These are phyloP conservation scores for Melangyna quadrimaculata DNA, from an alignment of 2,888 invertebrate genomes.

Conservation along the genomic window DNA sequence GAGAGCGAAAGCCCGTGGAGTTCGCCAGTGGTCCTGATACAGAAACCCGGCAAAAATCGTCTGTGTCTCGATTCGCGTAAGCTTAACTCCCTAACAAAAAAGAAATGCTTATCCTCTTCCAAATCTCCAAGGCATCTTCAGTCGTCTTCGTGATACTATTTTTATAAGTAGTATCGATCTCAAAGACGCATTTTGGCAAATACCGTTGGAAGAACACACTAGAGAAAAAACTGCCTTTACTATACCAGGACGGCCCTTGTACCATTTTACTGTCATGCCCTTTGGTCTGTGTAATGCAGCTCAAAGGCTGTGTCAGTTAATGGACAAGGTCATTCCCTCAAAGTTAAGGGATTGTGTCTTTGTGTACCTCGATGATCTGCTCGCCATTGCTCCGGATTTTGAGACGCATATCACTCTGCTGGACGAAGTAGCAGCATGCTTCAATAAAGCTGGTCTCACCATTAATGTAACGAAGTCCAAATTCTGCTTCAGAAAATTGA, in stretches of 20 bases:
- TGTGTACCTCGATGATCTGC: constrained; percentile 44
- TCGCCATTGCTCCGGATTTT: no score
- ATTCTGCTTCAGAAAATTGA: constrained; percentile 57
- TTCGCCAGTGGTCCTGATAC: constrained; percentile 10
- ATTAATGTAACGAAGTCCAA: constrained; percentile 41
- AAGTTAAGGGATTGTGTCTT: constrained; percentile 28
- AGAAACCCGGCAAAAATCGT: neutral
- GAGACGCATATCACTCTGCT: constrained; percentile 31
- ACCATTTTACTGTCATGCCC: no score
- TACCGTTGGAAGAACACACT: constrained; percentile 44
- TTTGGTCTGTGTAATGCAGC: no score
- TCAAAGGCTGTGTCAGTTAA: constrained; percentile 70
- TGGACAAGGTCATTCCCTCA: constrained; percentile 60
- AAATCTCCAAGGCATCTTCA: no score
- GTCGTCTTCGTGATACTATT: no score
- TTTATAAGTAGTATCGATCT: no score
- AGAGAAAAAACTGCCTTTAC: constrained; percentile 37
- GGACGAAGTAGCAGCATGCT: constrained; percentile 35
- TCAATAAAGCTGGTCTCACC: constrained; percentile 39
- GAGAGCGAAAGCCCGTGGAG: constrained; percentile 10
- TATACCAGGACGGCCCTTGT: no score
- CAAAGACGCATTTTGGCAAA: constrained; percentile 20
- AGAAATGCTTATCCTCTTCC: no score
- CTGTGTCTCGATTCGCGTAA: no score
- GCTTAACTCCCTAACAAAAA: no score